These are phyloP conservation scores for Gymnoscopelus microlampas DNA, from an alignment of 2,797 vertebrate genomes.

Conservation along the genomic window DNA sequence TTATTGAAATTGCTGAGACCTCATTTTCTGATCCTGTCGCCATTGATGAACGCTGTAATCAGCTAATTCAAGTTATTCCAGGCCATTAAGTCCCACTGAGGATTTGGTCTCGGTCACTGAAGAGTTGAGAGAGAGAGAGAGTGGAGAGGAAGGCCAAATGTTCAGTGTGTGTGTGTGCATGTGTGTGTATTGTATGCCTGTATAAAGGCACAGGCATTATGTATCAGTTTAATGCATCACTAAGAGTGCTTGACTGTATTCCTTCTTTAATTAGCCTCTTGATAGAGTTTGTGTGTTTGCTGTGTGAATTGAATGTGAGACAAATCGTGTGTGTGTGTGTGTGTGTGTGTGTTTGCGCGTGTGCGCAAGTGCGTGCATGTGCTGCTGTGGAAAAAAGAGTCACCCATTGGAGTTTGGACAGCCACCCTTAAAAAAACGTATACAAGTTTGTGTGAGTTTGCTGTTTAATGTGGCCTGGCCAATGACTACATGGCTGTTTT, in stretches of 20 bases:
- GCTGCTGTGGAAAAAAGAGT: too few species aligned
- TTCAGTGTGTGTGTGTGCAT: not conserved
- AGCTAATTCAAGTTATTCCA: slow-evolving; percentile 78
- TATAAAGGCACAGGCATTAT: slow-evolving; percentile 15
- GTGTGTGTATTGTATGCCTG: slow-evolving; percentile 18
- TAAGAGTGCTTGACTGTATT: slow-evolving; percentile 10
- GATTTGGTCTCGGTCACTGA: slow-evolving; percentile 60
- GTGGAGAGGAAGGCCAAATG: slow-evolving; percentile 20
- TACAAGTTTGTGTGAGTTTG: too few species aligned
- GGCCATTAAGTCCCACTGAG: slow-evolving; percentile 67
- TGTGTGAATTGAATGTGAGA: not conserved
- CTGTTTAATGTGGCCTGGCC: slow-evolving; percentile 9
- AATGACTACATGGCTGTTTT: slow-evolving; percentile 8
- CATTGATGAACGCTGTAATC: slow-evolving; percentile 69
- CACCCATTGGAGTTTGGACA: too few species aligned
- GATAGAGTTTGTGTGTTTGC: not conserved
- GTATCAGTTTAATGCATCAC: slow-evolving; percentile 38
- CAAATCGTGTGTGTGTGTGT: not conserved
- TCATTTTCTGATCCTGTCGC: slow-evolving; percentile 76
- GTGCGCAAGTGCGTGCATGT: too few species aligned
- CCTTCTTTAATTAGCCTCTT: not conserved
- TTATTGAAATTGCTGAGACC: slow-evolving; percentile 83
- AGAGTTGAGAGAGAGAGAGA: slow-evolving; percentile 26
- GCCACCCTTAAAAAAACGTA: too few species aligned
- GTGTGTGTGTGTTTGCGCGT: slow-evolving; percentile 1